Evolutionary conservation across 92 coral and sea anemone species (phyloP).

Genomic region (Parazoanthus swiftii): DNA sequence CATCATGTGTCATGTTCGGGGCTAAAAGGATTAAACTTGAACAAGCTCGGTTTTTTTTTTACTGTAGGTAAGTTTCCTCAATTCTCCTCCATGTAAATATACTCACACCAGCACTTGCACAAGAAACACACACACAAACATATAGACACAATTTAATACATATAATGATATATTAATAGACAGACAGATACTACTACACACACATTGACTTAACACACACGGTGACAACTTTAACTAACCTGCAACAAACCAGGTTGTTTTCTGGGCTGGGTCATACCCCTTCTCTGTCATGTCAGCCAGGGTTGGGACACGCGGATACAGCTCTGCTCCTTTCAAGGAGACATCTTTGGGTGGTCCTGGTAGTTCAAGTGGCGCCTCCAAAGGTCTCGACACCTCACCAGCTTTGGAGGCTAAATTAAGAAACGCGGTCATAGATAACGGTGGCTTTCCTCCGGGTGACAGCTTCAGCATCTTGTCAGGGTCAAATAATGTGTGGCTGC

Average conservation of each 20-base stretch:
- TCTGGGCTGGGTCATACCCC: slow-evolving; percentile 22
- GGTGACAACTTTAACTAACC: background rate
- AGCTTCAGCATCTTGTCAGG: slow-evolving; percentile 37
- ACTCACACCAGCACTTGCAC: too few relatives aligned
- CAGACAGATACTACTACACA: too few relatives aligned
- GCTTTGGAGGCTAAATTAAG: slow-evolving; percentile 10
- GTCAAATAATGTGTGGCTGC: slow-evolving; percentile 80
- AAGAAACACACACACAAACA: too few relatives aligned
- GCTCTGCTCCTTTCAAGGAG: background rate
- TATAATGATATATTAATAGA: too few relatives aligned
- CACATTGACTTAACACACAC: too few relatives aligned
- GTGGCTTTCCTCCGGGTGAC: slow-evolving; percentile 41
- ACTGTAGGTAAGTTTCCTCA: too few relatives aligned
- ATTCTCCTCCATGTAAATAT: too few relatives aligned
- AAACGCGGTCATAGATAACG: slow-evolving; percentile 36
- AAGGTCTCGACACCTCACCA: slow-evolving; percentile 11
- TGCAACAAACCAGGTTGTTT: slow-evolving; percentile 33
- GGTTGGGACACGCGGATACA: slow-evolving; percentile 3
- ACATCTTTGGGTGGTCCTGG: background rate
- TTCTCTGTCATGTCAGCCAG: background rate
- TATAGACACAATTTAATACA: too few relatives aligned
- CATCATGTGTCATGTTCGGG: too few relatives aligned
- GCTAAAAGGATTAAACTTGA: too few relatives aligned
- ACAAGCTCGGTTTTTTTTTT: too few relatives aligned
- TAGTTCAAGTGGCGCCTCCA: slow-evolving; percentile 20